Percentiles rank a stretch among this genome's conserved stretches.
Evolutionary conservation across 2,888 invertebrate genomes (phyloP).

Genomic region (Idaea dimidiata): DNA sequence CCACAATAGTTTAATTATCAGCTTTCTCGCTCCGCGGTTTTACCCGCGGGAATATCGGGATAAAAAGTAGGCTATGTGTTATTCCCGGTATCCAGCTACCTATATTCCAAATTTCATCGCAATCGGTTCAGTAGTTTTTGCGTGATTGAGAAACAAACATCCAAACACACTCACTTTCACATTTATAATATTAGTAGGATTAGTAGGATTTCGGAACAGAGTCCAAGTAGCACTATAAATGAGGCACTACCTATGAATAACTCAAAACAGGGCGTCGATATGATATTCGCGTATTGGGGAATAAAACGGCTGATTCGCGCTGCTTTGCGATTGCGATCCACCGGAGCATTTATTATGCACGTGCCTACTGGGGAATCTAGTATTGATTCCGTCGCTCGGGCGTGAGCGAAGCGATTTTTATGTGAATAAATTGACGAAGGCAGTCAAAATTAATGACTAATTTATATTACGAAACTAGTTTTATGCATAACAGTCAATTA

Average conservation of each 20-base stretch:
- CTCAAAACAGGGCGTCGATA: constrained; percentile 23
- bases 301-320: constrained; percentile 50
- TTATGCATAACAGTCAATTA: no score
- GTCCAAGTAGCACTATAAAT: background rate
- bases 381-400: constrained; percentile 19
- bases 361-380: constrained; percentile 58
- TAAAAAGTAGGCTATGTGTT: no score
- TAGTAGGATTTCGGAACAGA: background rate
- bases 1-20: no score
- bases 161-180: no score
- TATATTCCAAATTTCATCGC: no score
- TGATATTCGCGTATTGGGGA: constrained; percentile 41
- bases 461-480: no score
- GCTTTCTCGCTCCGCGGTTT: no score
- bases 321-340: constrained; percentile 47
- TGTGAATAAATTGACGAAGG: background rate
- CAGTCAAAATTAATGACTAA: background rate
- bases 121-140: no score
- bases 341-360: constrained; percentile 65
- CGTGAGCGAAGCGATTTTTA: constrained; percentile 17
- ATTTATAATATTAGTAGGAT: no score
- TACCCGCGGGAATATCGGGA: no score
- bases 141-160: no score
- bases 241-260: background rate
- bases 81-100: no score